These are phyloP conservation scores for Aurelia sp. DNA, from an alignment of 30 jellyfish, hydroid and myxozoan species.

Conservation along the genomic window DNA sequence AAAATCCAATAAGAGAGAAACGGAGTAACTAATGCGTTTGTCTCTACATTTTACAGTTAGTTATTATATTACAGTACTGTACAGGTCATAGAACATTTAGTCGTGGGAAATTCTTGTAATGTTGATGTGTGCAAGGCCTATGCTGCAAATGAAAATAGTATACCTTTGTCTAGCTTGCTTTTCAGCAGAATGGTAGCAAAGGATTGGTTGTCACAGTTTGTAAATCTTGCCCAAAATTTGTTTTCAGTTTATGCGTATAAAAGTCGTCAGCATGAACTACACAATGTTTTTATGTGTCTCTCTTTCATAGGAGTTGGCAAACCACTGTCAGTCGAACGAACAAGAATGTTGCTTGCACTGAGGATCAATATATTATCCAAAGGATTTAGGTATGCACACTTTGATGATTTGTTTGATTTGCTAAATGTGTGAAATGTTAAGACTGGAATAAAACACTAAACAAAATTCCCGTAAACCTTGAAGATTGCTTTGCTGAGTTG, in stretches of 20 bases:
- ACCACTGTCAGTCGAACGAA: conserved; percentile 73
- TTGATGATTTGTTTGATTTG: background rate
- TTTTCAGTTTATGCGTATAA: background rate
- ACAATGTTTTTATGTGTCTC: background rate
- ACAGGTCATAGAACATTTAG: too few relatives aligned
- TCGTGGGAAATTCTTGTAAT: too few relatives aligned
- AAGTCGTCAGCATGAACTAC: background rate
- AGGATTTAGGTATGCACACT: conserved; percentile 77
- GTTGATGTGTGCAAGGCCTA: too few relatives aligned
- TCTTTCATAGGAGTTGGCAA: conserved; percentile 82
- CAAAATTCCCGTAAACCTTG: background rate
- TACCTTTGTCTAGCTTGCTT: too few relatives aligned
- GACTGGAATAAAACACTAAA: background rate
- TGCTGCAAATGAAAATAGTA: too few relatives aligned
- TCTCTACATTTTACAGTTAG: background rate
- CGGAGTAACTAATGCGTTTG: too few relatives aligned
- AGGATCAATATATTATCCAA: conserved; percentile 82
- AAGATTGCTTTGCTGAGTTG: background rate
- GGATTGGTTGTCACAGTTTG: too few relatives aligned
- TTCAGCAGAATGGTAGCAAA: too few relatives aligned
- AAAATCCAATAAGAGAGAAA: background rate
- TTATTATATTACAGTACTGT: too few relatives aligned
- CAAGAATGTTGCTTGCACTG: conserved; percentile 83
- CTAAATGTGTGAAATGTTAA: background rate
- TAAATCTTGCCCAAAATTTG: background rate